phyloP scores from a whole-genome alignment of 2,113 vertebrate genomes.

The Hiodon alosoides region DNA sequence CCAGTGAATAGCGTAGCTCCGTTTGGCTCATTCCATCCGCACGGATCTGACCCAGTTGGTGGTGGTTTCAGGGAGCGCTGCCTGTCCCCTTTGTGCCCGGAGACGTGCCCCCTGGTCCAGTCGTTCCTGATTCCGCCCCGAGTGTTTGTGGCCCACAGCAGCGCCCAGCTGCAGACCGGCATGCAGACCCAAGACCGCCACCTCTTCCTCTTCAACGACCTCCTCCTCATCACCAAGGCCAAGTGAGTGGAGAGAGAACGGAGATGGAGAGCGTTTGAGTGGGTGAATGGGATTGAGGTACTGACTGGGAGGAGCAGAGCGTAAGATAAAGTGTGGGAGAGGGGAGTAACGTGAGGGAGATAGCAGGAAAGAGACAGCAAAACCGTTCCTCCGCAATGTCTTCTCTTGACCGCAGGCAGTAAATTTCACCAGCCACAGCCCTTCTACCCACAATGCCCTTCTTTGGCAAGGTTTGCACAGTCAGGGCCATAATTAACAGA shows the following conservation, averaged over 20 bases:
- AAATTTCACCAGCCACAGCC: slow-evolving; percentile 12
- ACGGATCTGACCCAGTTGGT: too few relatives aligned
- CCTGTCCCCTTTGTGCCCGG: slow-evolving; percentile 71
- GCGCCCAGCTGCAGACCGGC: slow-evolving; percentile 80
- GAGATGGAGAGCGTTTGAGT: too few relatives aligned
- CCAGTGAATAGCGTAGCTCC: too few relatives aligned
- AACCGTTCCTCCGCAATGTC: not conserved
- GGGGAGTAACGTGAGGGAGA: too few relatives aligned
- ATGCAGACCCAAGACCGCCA: slow-evolving; percentile 87
- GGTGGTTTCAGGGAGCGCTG: slow-evolving; percentile 67
- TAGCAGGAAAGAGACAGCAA: not conserved
- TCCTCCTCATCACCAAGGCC: slow-evolving; percentile 84
- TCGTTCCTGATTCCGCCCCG: slow-evolving; percentile 72
- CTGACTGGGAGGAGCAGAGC: too few relatives aligned
- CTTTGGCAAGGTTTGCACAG: too few relatives aligned
- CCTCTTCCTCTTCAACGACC: slow-evolving; percentile 86
- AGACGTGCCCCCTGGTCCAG: slow-evolving; percentile 78
- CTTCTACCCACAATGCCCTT: not conserved
- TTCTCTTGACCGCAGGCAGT: not conserved
- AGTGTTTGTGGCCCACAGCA: slow-evolving; percentile 71
- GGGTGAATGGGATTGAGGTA: too few relatives aligned
- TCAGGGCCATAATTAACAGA: slow-evolving; percentile 13
- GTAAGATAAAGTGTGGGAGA: too few relatives aligned
- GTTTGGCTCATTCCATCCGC: too few relatives aligned
- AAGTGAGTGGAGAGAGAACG: slow-evolving; percentile 69